Conservation (phyloP, 1,140 invertebrate genomes). For the Agrypnia vestita region DNA sequence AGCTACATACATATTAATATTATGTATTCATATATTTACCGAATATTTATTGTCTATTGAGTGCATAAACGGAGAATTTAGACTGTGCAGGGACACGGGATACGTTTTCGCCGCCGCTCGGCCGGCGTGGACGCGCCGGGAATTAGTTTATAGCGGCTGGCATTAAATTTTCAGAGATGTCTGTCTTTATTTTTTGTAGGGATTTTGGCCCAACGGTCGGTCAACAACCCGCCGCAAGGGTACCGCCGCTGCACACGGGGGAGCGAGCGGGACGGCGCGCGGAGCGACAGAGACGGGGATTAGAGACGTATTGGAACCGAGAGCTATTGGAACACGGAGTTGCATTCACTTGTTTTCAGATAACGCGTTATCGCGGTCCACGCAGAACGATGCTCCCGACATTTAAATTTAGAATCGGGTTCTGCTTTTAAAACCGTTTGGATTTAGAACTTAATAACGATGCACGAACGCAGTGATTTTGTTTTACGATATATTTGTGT, state of each 20-base stretch:
- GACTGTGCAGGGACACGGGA: background rate
- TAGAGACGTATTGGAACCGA: constrained; percentile 22
- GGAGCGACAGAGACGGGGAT: background rate
- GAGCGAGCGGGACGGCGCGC: background rate
- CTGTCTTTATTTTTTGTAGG: constrained; percentile 52
- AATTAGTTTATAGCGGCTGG: constrained; percentile 43
- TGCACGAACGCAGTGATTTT: too few species aligned
- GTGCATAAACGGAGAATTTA: too few species aligned
- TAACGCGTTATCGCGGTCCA: constrained; percentile 40
- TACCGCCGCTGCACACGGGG: background rate
- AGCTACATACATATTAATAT: too few species aligned
- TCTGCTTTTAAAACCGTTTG: background rate
- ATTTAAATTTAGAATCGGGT: constrained; percentile 10
- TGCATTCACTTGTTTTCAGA: constrained; percentile 37
- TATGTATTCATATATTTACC: too few species aligned
- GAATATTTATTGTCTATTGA: too few species aligned
- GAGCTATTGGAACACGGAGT: constrained; percentile 17
- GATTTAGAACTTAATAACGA: background rate
- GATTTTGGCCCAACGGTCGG: constrained; percentile 55
- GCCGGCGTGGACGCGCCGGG: background rate
- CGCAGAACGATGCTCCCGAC: constrained; percentile 22
- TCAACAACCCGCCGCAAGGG: constrained; percentile 50
- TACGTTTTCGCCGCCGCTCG: background rate
- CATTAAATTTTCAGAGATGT: constrained; percentile 51
- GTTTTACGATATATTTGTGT: too few species aligned